A percentile compares a stretch with the other conserved stretches of the same genome.
These are phyloP conservation scores for Tiliqua scincoides DNA, from an alignment of 2,113 vertebrate genomes.

Conservation along the genomic window DNA sequence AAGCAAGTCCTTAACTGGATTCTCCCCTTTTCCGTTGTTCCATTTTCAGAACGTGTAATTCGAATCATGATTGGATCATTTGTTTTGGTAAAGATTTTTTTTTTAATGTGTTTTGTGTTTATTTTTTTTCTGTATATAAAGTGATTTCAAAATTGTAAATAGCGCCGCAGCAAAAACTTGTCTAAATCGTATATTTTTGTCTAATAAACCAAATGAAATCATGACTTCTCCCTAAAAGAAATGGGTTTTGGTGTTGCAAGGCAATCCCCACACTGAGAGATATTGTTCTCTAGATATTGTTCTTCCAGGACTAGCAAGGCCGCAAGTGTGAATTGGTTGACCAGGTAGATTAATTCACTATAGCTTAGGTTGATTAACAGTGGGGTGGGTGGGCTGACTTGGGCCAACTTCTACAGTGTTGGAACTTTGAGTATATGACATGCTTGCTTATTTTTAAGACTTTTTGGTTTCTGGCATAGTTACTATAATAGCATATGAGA, in stretches of 20 bases:
- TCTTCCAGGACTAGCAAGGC: background rate
- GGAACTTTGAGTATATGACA: too few species aligned
- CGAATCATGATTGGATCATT: slow-evolving; percentile 78
- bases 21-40: slow-evolving; percentile 82
- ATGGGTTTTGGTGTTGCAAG: slow-evolving; percentile 55
- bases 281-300: background rate
- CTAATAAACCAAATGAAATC: slow-evolving; percentile 99
- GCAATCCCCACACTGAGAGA: background rate
- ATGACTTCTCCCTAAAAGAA: slow-evolving; percentile 52
- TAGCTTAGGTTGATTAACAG: background rate
- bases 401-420: background rate
- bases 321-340: background rate
- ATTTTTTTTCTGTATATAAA: slow-evolving; percentile 93
- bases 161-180: slow-evolving; percentile 94
- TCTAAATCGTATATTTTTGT: slow-evolving; percentile 99
- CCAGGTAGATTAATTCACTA: background rate
- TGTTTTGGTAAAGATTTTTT: slow-evolving; percentile 84
- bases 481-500: background rate
- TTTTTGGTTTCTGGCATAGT: background rate
- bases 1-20: slow-evolving; percentile 85
- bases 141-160: slow-evolving; percentile 98
- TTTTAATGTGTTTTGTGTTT: slow-evolving; percentile 83
- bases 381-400: too few species aligned
- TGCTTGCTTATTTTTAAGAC: background rate
- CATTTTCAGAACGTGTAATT: slow-evolving; percentile 80